Evolutionary conservation across 2,113 vertebrate genomes (phyloP).

Genomic region (Indri indri): DNA sequence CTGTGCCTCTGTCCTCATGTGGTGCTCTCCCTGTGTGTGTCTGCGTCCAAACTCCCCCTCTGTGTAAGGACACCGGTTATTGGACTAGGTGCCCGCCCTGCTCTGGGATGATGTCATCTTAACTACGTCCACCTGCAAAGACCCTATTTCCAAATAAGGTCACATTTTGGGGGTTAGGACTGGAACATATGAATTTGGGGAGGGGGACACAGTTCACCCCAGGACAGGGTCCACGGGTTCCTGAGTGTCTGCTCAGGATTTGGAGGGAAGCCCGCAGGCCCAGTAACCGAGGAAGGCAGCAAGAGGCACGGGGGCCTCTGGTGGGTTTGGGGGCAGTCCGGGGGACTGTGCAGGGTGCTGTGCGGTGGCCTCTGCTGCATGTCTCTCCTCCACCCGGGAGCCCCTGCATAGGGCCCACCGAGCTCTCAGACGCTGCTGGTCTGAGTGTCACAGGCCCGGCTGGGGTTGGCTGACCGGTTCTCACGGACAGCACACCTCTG

Average conservation of each 20-base stretch:
- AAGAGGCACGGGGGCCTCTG: neutral
- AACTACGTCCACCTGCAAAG: neutral
- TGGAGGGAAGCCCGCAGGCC: neutral
- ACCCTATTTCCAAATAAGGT: neutral
- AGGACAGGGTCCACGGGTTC: too few species aligned
- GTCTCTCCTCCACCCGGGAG: too few species aligned
- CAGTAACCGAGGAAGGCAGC: neutral
- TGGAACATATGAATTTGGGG: neutral
- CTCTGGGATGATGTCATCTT: neutral
- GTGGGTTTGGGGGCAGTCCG: neutral
- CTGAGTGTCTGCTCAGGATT: neutral
- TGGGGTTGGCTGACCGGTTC: too few species aligned
- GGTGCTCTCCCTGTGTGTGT: neutral
- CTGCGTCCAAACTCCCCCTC: neutral
- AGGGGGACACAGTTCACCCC: neutral
- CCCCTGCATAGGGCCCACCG: too few species aligned
- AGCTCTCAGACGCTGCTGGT: neutral
- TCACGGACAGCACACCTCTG: fast-evolving
- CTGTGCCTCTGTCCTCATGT: neutral
- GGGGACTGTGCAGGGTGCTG: neutral
- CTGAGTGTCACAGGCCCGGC: too few species aligned
- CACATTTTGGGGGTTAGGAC: neutral
- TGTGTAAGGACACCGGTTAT: neutral
- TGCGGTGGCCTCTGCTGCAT: too few species aligned
- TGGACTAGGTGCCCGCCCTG: too few species aligned